These are phyloP conservation scores for Rotaria macrura DNA, from an alignment of 2,888 invertebrate species.

Conservation along the genomic window DNA sequence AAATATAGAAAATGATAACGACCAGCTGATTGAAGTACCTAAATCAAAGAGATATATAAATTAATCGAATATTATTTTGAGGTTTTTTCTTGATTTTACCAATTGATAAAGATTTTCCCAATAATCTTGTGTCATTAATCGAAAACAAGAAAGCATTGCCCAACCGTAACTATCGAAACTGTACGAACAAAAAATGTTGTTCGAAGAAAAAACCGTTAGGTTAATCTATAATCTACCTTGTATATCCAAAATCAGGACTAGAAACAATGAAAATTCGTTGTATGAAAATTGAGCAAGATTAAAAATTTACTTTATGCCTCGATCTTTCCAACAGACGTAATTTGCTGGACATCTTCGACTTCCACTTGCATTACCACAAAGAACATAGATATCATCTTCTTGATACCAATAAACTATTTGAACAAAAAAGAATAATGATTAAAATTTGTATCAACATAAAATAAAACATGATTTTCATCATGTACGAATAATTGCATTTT, in stretches of 20 bases:
- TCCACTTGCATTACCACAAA: conserved; percentile 12
- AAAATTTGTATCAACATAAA: too few relatives aligned
- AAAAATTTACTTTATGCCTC: neutral
- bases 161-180: conserved; percentile 57
- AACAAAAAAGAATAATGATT: neutral
- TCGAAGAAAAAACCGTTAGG: too few relatives aligned
- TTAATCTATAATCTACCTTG: neutral
- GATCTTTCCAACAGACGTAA: neutral
- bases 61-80: too few relatives aligned
- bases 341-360: neutral
- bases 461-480: too few relatives aligned
- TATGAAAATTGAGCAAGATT: neutral
- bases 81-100: conserved; percentile 54
- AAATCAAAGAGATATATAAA: neutral
- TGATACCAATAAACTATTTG: neutral
- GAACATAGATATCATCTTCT: neutral
- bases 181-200: neutral
- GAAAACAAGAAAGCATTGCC: conserved; percentile 89
- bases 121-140: conserved; percentile 95
- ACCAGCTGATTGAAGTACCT: conserved; percentile 83
- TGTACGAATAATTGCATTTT: too few relatives aligned
- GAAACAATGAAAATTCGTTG: neutral
- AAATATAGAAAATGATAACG: conserved; percentile 97
- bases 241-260: conserved; percentile 17
- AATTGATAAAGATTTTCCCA: conserved; percentile 97